phyloP scores from a whole-genome alignment of 2,797 vertebrate genomes.

The Halcyon badia region DNA sequence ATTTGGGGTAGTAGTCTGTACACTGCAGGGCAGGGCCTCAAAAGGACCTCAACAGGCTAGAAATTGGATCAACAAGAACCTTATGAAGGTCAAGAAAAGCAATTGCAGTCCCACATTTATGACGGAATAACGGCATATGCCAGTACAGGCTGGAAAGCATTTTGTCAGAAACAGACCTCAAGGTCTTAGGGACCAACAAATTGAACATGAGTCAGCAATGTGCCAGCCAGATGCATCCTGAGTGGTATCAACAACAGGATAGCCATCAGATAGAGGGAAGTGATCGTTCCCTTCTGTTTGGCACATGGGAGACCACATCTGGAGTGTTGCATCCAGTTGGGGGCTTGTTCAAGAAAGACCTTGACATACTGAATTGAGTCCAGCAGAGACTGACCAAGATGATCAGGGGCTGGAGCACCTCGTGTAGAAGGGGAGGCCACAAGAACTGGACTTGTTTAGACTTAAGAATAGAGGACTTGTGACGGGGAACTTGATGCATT shows the following conservation, averaged over 20 bases:
- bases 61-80: not conserved
- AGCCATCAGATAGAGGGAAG: not conserved
- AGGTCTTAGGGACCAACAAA: not conserved
- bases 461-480: not conserved
- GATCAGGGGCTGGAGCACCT: not conserved
- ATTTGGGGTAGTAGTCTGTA: not conserved
- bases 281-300: not conserved
- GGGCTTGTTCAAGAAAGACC: not conserved
- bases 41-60: not conserved
- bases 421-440: not conserved
- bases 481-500: not conserved
- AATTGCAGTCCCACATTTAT: not conserved
- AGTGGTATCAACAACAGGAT: not conserved
- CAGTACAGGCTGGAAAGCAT: not conserved
- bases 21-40: not conserved
- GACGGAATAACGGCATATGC: not conserved
- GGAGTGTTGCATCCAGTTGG: not conserved
- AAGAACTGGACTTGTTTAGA: not conserved
- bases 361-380: not conserved
- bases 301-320: not conserved
- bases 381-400: not conserved
- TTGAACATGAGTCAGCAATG: not conserved
- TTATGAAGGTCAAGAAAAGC: not conserved
- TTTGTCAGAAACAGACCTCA: not conserved
- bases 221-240: not conserved